Evolutionary conservation across 2,113 vertebrate species (phyloP).

Genomic region (Stegastes partitus): DNA sequence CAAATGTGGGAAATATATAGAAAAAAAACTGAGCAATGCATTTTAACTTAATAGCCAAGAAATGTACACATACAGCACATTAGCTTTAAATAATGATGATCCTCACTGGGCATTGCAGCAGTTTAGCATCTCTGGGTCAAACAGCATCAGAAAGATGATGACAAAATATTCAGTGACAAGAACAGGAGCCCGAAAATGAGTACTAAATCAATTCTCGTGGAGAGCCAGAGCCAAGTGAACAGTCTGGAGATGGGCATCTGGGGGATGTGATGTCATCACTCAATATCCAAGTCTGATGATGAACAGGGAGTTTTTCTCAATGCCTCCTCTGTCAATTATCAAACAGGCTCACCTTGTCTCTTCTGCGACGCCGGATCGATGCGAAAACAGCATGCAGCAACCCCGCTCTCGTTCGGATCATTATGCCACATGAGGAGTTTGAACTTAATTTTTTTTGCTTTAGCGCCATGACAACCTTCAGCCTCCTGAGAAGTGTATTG

Average conservation of each 20-base stretch:
- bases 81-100: background rate
- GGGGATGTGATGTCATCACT: conserved; percentile 64
- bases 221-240: conserved; percentile 53
- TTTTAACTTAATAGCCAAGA: background rate
- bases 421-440: conserved; percentile 45
- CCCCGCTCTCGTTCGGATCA: conserved; percentile 50
- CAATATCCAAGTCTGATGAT: conserved; percentile 67
- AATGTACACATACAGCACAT: background rate
- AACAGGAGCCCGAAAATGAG: conserved; percentile 49
- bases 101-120: conserved; percentile 10
- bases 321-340: conserved; percentile 58
- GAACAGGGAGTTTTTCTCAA: conserved; percentile 69
- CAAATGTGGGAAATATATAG: background rate
- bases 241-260: conserved; percentile 48
- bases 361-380: conserved; percentile 65
- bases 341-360: conserved; percentile 63
- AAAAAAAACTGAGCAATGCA: background rate
- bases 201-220: conserved; percentile 45
- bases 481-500: conserved; percentile 17
- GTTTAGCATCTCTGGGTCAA: background rate
- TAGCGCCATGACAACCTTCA: conserved; percentile 58
- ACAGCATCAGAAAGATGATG: conserved; percentile 17
- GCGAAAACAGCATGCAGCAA: conserved; percentile 56
- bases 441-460: conserved; percentile 60
- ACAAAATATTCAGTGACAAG: conserved; percentile 53